phyloP scores from a whole-genome alignment of 2,888 invertebrate genomes.

The Tribolium freemani region DNA sequence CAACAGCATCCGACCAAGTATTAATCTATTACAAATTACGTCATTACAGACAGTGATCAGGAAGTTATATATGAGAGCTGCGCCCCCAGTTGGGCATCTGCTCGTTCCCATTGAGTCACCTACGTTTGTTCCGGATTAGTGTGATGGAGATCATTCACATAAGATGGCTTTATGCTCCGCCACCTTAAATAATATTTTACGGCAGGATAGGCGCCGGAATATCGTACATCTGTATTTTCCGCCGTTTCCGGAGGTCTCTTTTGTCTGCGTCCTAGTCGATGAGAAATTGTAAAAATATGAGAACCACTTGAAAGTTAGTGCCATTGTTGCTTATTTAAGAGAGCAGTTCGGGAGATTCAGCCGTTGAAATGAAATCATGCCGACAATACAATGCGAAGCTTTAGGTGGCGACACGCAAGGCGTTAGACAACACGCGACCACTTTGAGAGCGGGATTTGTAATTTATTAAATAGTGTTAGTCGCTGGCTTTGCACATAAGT shows the following conservation, averaged over 20 bases:
- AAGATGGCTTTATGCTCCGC: conserved; percentile 61
- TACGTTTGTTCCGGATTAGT: conserved; percentile 49
- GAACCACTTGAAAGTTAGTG: conserved; percentile 24
- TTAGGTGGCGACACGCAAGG: conserved; percentile 38
- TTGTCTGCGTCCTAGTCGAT: neutral
- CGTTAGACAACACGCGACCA: conserved; percentile 44
- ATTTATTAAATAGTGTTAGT: conserved; percentile 44
- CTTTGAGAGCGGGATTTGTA: conserved; percentile 35
- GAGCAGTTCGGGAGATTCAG: conserved; percentile 30
- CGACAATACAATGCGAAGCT: conserved; percentile 28
- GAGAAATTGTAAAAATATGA: neutral
- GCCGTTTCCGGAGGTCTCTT: neutral
- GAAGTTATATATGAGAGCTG: conserved; percentile 62
- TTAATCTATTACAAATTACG: conserved; percentile 67
- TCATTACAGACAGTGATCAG: conserved; percentile 67
- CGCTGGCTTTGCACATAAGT: conserved; percentile 31
- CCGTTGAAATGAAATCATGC: conserved; percentile 18
- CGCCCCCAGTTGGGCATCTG: conserved; percentile 50
- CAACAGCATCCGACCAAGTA: conserved; percentile 58
- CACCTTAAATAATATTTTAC: conserved; percentile 51
- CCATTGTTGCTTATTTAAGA: conserved; percentile 35
- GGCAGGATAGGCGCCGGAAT: neutral
- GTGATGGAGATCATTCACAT: conserved; percentile 49
- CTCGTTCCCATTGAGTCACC: conserved; percentile 63
- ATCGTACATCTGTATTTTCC: conserved; percentile 14